phyloP scores from a whole-genome alignment of 2,888 invertebrate species.

The Miltochrista miniata region DNA sequence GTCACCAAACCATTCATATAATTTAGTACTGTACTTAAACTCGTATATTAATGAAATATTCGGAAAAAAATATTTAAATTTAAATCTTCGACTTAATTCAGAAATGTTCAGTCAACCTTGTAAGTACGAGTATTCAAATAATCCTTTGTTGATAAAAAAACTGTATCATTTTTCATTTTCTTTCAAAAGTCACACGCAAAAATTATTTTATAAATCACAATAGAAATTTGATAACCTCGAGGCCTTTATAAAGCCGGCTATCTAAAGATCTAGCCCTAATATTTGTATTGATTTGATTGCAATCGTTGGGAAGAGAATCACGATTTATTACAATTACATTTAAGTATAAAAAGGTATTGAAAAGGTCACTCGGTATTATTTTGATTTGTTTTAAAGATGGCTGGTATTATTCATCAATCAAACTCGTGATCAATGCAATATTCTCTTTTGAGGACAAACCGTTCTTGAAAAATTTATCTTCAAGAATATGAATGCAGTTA shows the following conservation, averaged over 20 bases:
- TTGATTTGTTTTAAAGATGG: not conserved
- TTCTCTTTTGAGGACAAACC: not conserved
- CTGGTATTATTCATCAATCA: not conserved
- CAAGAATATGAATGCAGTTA: too few relatives aligned
- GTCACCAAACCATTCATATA: too few relatives aligned
- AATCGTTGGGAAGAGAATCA: slow-evolving; percentile 24
- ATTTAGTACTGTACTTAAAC: too few relatives aligned
- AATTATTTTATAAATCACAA: not conserved
- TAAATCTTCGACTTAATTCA: too few relatives aligned
- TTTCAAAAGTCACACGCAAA: not conserved
- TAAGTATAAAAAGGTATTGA: slow-evolving; percentile 15
- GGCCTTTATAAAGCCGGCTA: slow-evolving; percentile 12
- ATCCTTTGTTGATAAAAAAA: too few relatives aligned
- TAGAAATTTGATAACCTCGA: slow-evolving; percentile 4
- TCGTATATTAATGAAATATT: too few relatives aligned
- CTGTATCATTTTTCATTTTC: too few relatives aligned
- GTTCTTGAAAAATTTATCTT: too few relatives aligned
- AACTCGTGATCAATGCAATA: not conserved
- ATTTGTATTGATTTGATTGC: slow-evolving; percentile 24
- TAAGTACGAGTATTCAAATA: too few relatives aligned
- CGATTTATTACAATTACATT: slow-evolving; percentile 13
- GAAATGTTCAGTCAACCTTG: too few relatives aligned
- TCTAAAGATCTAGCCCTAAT: slow-evolving; percentile 11
- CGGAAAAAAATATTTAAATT: too few relatives aligned
- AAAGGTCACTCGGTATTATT: slow-evolving; percentile 9